Percentiles rank a stretch among this genome's conserved stretches.
Conservation (phyloP, 2,888 invertebrate species). For the Abscondita cerata region DNA sequence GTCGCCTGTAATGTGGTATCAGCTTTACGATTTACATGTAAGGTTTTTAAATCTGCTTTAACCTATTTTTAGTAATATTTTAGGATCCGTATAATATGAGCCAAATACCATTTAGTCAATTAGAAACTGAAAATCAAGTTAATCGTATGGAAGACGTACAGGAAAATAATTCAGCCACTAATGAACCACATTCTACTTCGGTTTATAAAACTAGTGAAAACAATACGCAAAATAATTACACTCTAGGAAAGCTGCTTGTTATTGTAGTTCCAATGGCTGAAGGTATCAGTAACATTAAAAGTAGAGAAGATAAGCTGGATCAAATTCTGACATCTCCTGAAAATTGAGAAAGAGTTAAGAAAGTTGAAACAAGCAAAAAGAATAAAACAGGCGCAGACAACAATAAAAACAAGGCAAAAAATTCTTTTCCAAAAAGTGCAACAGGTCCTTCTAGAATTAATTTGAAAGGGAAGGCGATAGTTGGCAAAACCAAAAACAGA, state of each 20-base stretch:
- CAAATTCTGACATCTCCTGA: not conserved
- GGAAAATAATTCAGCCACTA: not conserved
- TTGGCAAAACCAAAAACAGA: not conserved
- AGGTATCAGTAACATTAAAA: not conserved
- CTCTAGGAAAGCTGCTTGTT: not conserved
- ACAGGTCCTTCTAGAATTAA: not conserved
- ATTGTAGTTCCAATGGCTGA: not conserved
- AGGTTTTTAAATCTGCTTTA: not conserved
- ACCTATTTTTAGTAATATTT: not conserved
- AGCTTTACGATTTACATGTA: not conserved
- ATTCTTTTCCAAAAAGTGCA: not conserved
- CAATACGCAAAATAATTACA: not conserved
- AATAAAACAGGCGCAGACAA: not conserved
- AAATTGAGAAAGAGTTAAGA: not conserved
- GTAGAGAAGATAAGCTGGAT: not conserved
- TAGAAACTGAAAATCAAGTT: not conserved
- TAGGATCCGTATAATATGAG: not conserved
- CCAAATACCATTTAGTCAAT: not conserved
- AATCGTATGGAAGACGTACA: not conserved
- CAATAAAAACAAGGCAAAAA: not conserved
- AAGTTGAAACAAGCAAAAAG: not conserved
- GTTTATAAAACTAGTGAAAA: not conserved
- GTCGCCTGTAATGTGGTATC: not conserved
- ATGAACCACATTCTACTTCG: not conserved
- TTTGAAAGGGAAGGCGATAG: not conserved